These are phyloP conservation scores for Ochlodes sylvanus DNA, from an alignment of 2,888 invertebrate genomes.

Conservation along the genomic window DNA sequence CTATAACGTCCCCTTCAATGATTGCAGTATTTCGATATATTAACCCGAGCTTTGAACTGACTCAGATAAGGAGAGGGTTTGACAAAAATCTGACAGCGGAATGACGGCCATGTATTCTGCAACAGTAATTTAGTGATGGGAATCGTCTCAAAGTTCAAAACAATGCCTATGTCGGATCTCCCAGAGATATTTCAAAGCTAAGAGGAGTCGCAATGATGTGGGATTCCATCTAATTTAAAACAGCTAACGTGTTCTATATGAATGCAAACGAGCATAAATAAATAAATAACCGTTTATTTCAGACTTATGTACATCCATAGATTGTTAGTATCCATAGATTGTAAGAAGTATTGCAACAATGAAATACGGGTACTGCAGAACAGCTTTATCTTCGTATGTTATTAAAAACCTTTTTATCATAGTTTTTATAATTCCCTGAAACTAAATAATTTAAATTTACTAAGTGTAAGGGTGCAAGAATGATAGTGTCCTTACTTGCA, in stretches of 20 bases:
- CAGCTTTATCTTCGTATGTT: too few relatives aligned
- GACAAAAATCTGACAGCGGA: constrained; percentile 44
- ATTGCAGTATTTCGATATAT: constrained; percentile 33
- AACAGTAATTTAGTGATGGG: constrained; percentile 45
- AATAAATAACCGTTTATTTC: too few relatives aligned
- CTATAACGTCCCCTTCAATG: not conserved
- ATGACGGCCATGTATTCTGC: constrained; percentile 52
- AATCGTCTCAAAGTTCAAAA: constrained; percentile 39
- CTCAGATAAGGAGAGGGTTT: constrained; percentile 39
- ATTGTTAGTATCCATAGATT: too few relatives aligned
- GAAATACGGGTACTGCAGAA: too few relatives aligned
- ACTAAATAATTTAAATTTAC: not conserved
- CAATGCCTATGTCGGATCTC: constrained; percentile 42
- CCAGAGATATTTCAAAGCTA: constrained; percentile 8
- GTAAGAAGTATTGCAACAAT: not conserved
- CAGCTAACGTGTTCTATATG: not conserved
- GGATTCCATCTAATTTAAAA: not conserved
- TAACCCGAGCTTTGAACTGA: constrained; percentile 39
- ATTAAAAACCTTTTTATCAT: too few relatives aligned
- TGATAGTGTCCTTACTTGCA: not conserved
- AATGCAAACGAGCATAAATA: not conserved
- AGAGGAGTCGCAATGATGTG: not conserved
- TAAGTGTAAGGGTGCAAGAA: not conserved
- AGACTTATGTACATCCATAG: too few relatives aligned
- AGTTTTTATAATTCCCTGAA: too few relatives aligned